phyloP scores from a whole-genome alignment of 2,113 vertebrate genomes.

The Melanerpes formicivorus region DNA sequence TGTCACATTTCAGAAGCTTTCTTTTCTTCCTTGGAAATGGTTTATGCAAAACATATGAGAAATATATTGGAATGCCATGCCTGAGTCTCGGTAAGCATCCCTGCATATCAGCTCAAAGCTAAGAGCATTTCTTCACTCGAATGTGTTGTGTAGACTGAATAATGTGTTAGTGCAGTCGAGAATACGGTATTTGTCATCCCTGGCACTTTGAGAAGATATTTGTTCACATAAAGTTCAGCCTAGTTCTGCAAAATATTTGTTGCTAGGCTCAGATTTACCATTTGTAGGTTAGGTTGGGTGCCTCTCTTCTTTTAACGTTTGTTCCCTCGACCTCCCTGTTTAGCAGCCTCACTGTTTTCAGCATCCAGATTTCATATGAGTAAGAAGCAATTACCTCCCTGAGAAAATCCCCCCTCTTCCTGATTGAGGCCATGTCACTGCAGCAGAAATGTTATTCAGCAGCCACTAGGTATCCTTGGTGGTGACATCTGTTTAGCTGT shows the following conservation, averaged over 20 bases:
- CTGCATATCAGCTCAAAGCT: conserved; percentile 32
- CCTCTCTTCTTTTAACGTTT: conserved; percentile 6
- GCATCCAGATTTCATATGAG: conserved; percentile 33
- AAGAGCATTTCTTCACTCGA: conserved; percentile 36
- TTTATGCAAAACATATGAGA: conserved; percentile 26
- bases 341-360: neutral
- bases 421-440: conserved; percentile 24
- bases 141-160: conserved; percentile 60
- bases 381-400: conserved; percentile 49
- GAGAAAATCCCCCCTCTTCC: conserved; percentile 30
- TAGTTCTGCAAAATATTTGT: conserved; percentile 43
- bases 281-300: neutral
- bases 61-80: conserved; percentile 28
- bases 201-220: conserved; percentile 22
- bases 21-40: neutral
- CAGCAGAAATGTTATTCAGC: conserved; percentile 57
- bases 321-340: neutral
- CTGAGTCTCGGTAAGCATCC: conserved; percentile 17
- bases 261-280: neutral
- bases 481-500: conserved; percentile 66
- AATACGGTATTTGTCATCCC: conserved; percentile 45
- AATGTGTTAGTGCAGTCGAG: conserved; percentile 51
- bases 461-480: conserved; percentile 55
- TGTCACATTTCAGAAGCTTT: conserved; percentile 6
- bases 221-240: conserved; percentile 25